Percentiles rank a stretch among this genome's conserved stretches.
These are phyloP conservation scores for Cepphus grylle DNA, from an alignment of 2,113 vertebrate species.

Conservation along the genomic window DNA sequence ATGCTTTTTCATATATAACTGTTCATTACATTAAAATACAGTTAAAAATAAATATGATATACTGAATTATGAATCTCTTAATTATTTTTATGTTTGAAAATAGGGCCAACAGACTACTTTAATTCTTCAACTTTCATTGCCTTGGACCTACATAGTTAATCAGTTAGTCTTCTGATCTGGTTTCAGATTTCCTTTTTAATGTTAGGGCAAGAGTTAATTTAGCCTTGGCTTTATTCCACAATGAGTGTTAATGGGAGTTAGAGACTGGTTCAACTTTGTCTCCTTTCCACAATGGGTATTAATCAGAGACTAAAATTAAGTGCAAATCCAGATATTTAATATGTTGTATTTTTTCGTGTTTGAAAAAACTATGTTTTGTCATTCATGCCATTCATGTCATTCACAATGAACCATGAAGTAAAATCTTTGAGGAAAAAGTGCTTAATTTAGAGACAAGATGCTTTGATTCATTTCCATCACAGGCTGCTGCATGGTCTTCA, in stretches of 20 bases:
- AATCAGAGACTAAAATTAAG: background rate
- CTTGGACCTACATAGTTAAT: background rate
- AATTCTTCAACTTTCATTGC: background rate
- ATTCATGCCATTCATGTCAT: background rate
- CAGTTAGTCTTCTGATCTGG: background rate
- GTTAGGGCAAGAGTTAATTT: background rate
- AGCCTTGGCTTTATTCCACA: background rate
- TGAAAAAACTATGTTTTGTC: background rate
- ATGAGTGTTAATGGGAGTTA: background rate
- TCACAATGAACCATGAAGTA: background rate
- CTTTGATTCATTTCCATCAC: background rate
- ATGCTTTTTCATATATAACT: background rate
- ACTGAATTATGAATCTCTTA: background rate
- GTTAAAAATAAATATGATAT: background rate
- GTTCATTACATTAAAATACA: background rate
- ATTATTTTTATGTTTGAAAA: background rate
- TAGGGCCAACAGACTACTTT: background rate
- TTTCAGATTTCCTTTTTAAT: background rate
- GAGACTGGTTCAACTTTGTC: background rate
- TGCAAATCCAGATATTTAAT: background rate
- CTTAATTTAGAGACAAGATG: background rate
- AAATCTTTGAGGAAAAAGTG: background rate
- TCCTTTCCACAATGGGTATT: background rate
- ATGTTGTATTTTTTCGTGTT: background rate
- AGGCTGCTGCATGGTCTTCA: background rate